Evolutionary conservation across 2,888 invertebrate genomes (phyloP).

Genomic region (Dynastes tityus): DNA sequence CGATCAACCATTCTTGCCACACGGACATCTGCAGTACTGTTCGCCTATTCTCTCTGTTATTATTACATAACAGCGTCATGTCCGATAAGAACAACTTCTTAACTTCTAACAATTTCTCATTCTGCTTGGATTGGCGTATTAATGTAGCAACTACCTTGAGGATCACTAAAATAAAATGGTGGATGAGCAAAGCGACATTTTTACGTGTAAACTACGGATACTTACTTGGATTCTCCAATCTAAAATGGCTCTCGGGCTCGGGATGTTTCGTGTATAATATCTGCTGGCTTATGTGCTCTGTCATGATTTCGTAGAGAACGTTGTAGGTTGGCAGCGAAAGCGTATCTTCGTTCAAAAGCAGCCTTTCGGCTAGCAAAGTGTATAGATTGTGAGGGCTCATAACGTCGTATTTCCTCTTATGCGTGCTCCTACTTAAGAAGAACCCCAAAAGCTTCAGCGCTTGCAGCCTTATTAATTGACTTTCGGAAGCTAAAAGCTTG

Average conservation of each 20-base stretch:
- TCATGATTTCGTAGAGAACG: slow-evolving; percentile 98
- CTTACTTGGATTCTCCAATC: slow-evolving; percentile 97
- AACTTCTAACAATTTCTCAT: slow-evolving; percentile 91
- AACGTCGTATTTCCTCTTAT: slow-evolving; percentile 99
- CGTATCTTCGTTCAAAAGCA: slow-evolving; percentile 90
- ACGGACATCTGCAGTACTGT: slow-evolving; percentile 99
- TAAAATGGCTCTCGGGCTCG: slow-evolving; percentile 95
- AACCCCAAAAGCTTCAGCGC: slow-evolving; percentile 97
- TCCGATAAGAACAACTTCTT: slow-evolving; percentile 98
- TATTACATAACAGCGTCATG: slow-evolving; percentile 97
- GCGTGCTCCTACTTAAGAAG: slow-evolving; percentile 97
- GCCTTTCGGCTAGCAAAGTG: slow-evolving; percentile 93
- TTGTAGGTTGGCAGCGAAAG: slow-evolving; percentile 97
- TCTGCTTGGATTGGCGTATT: slow-evolving; percentile 96
- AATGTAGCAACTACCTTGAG: slow-evolving; percentile 98
- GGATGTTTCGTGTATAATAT: slow-evolving; percentile 94
- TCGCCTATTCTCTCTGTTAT: slow-evolving; percentile 96
- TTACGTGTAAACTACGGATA: slow-evolving; percentile 53
- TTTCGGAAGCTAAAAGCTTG: slow-evolving; percentile 95
- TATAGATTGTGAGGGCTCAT: slow-evolving; percentile 99
- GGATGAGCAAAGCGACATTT: not conserved
- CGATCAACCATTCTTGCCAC: slow-evolving; percentile 99
- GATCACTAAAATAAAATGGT: slow-evolving; percentile 82
- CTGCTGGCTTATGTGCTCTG: slow-evolving; percentile 96
- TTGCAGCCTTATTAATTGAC: slow-evolving; percentile 95